Conservation (phyloP, 2,113 vertebrate species). For the Brachypodius melanocephalos region DNA sequence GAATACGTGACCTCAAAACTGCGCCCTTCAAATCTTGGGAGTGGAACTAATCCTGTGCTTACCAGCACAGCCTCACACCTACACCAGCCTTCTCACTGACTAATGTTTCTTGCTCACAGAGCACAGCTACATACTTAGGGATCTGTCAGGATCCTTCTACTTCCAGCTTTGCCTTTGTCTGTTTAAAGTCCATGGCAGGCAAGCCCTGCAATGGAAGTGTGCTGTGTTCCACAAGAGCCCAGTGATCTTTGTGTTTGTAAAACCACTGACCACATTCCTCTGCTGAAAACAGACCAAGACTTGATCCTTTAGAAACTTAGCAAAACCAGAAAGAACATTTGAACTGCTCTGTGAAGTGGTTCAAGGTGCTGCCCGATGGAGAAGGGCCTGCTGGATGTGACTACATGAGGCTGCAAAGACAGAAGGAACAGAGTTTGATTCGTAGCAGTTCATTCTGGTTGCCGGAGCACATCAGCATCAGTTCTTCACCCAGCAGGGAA, state of each 20-base stretch:
- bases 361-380: background rate
- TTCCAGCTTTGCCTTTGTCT: background rate
- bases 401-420: background rate
- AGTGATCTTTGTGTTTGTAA: background rate
- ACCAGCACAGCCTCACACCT: background rate
- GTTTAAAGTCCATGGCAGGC: background rate
- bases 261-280: background rate
- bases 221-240: background rate
- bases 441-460: background rate
- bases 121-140: background rate
- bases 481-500: background rate
- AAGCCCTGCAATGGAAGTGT: rapidly evolving
- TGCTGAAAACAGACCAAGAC: background rate
- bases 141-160: background rate
- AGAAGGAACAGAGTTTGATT: background rate
- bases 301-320: background rate
- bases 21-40: background rate
- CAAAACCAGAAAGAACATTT: background rate
- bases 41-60: background rate
- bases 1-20: background rate
- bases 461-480: background rate
- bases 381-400: background rate
- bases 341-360: background rate
- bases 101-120: background rate
- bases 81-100: background rate